Evolutionary conservation across 2,113 vertebrate species (phyloP).

Genomic region (Oplegnathus fasciatus): DNA sequence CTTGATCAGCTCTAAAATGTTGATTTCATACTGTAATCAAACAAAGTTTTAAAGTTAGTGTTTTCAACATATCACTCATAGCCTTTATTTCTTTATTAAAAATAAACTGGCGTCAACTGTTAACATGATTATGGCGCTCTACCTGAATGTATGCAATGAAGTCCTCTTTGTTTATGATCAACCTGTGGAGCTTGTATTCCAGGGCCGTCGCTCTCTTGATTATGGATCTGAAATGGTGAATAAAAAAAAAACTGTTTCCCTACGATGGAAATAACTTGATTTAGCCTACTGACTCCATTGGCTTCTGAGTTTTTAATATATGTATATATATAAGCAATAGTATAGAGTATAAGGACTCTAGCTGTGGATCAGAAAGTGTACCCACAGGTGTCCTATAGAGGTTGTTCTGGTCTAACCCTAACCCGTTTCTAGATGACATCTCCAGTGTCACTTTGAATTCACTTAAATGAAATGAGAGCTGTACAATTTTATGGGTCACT

Average conservation of each 20-base stretch:
- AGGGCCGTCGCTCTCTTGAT: constrained; percentile 92
- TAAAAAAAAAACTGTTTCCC: not conserved
- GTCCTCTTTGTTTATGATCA: constrained; percentile 90
- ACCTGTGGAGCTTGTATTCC: constrained; percentile 93
- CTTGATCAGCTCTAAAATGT: constrained; percentile 93
- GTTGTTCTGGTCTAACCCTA: too few species aligned
- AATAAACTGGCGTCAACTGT: not conserved
- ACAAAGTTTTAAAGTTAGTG: not conserved
- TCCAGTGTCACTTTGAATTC: not conserved
- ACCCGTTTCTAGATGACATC: too few species aligned
- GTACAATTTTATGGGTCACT: not conserved
- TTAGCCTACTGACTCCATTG: not conserved
- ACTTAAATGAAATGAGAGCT: not conserved
- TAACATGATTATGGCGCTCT: not conserved
- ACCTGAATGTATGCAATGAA: constrained; percentile 95
- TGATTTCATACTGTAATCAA: constrained; percentile 92
- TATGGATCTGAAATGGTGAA: constrained; percentile 85
- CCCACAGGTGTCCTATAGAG: too few species aligned
- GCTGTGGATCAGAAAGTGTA: too few species aligned
- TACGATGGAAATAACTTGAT: not conserved
- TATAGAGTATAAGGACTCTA: too few species aligned
- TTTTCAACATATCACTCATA: not conserved
- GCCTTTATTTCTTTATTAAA: not conserved
- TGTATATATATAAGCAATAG: too few species aligned
- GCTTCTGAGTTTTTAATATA: too few species aligned